Evolutionary conservation across 2,888 invertebrate genomes (phyloP), one percentile per base, ranked within the genome.

Genomic region (Dryococelus australis): DNA sequence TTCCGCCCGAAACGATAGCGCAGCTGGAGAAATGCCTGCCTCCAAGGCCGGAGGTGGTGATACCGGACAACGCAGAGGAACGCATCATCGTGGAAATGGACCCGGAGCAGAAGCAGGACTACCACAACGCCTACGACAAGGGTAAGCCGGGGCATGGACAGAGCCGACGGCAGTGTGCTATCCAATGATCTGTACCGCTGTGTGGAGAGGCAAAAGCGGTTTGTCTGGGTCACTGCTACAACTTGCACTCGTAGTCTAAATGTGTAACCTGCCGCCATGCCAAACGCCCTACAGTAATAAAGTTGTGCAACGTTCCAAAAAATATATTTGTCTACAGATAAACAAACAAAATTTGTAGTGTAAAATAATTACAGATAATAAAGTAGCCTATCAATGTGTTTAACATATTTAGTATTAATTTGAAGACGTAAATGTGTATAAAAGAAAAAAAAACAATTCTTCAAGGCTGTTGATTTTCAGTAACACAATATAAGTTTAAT

Each of bases 1-100:
- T 98, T 91, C 94, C 96, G 85, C 94, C 96, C 85, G 95, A 96
- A 91, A 93, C 96, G 91, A 94, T 98, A 92, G 95, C 96, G 84
- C 93, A 95, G 85, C 93, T 98, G 89, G 97, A 98, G 92, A 95
- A 95, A 91, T 96, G 97, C 91, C 93, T 98, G 90, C 97, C 98
- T 84, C 94, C 96, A 85, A 94, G 94, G 88, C 91, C 92, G n/a
- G 93, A 94, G 90, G 92, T 94, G 4, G 94, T 95, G 89, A 95
- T 97, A 90, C 97, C 97, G 0, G 96, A 96, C 90, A 94, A 95
- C 89, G 96, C 95, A 0, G 97, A 97, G 91, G 97, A 97, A 91
- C 96, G 96, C 90, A 92, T 92, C 65, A 93, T 98, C 90, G 93
- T 95, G 90, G 96, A 97, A 84, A 94, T 97, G 91, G 97, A 98